Percentiles rank a stretch among this genome's conserved stretches.
These are phyloP conservation scores for Anthophora plumipes DNA, from an alignment of 2,888 invertebrate genomes.

Conservation along the genomic window DNA sequence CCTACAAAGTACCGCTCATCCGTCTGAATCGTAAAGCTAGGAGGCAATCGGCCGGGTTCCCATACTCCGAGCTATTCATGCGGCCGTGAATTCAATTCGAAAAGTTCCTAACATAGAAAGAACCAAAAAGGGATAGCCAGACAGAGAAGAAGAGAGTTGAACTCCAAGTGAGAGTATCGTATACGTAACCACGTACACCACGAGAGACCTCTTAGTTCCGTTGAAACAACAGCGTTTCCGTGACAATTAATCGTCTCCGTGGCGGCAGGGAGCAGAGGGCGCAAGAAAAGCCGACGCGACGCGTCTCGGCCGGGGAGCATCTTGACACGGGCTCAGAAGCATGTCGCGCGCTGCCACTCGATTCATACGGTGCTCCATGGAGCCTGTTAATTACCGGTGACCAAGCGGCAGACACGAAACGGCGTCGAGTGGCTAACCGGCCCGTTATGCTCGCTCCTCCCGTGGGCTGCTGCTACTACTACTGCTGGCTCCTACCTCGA, in stretches of 20 bases:
- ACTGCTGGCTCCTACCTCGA: constrained; percentile 59
- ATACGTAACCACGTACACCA: not conserved
- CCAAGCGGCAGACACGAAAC: constrained; percentile 68
- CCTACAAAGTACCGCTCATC: not conserved
- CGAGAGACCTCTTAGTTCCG: not conserved
- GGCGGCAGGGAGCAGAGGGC: constrained; percentile 26
- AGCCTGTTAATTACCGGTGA: constrained; percentile 71
- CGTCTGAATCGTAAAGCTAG: not conserved
- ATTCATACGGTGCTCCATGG: constrained; percentile 64
- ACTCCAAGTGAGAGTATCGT: constrained; percentile 2
- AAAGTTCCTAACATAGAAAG: not conserved
- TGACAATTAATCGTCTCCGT: constrained; percentile 45
- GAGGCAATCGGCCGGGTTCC: not conserved
- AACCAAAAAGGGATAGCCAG: not conserved
- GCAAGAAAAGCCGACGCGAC: constrained; percentile 32
- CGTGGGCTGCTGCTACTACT: constrained; percentile 32
- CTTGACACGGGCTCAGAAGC: constrained; percentile 49
- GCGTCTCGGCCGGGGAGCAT: constrained; percentile 26
- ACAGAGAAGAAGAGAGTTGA: no score
- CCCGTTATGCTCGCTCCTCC: constrained; percentile 71
- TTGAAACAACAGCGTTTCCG: constrained; percentile 53
- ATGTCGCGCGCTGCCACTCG: constrained; percentile 39
- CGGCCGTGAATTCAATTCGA: not conserved
- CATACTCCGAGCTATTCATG: no score
- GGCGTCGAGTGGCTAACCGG: constrained; percentile 68